Conservation (phyloP, 2,113 vertebrate species). For the Nothobranchius kuhntae region DNA sequence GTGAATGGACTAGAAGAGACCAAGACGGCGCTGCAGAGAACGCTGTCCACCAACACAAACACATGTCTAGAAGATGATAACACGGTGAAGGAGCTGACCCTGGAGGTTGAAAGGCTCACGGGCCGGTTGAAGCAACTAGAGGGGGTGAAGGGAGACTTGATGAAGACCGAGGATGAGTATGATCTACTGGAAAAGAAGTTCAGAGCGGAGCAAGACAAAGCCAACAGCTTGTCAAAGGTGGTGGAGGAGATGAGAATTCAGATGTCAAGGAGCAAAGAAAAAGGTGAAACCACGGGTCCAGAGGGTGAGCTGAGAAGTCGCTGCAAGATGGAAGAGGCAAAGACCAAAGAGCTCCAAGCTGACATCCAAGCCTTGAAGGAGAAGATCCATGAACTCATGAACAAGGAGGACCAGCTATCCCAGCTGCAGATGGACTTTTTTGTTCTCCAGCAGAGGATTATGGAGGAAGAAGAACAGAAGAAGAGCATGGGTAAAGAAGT, state of each 20-base stretch:
- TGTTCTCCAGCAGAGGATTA: conserved; percentile 87
- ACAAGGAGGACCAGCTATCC: conserved; percentile 95
- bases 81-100: conserved; percentile 85
- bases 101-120: conserved; percentile 90
- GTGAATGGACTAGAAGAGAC: conserved; percentile 84
- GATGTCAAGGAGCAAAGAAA: conserved; percentile 91
- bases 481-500: conserved; percentile 87
- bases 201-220: conserved; percentile 91
- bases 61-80: conserved; percentile 82
- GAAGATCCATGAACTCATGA: conserved; percentile 97
- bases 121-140: conserved; percentile 90
- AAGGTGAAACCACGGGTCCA: conserved; percentile 85
- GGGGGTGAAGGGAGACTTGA: conserved; percentile 92
- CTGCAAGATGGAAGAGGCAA: conserved; percentile 88
- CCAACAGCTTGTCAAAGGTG: conserved; percentile 86
- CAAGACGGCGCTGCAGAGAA: conserved; percentile 75
- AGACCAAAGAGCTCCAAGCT: conserved; percentile 84
- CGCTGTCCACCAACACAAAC: conserved; percentile 67
- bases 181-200: conserved; percentile 93
- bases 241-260: conserved; percentile 91
- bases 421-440: conserved; percentile 91
- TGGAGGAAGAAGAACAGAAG: conserved; percentile 88
- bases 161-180: conserved; percentile 97
- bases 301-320: conserved; percentile 87
- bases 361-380: conserved; percentile 94